phyloP scores from a whole-genome alignment of 2,797 vertebrate genomes.

The Zonotrichia albicollis region DNA sequence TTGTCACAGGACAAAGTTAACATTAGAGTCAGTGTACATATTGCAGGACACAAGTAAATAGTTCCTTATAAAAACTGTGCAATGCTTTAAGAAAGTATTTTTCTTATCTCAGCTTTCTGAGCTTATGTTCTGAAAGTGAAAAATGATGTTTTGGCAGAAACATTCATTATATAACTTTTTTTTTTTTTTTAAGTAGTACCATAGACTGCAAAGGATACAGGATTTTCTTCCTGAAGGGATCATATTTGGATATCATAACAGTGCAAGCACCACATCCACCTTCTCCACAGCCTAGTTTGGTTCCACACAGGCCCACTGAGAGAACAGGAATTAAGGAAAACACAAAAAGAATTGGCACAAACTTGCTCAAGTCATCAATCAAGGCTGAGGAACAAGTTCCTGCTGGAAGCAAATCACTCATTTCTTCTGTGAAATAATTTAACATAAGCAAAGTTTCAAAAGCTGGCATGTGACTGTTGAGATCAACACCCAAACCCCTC shows the following conservation, averaged over 20 bases:
- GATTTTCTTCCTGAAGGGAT: conserved; percentile 77
- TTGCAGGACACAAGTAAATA: background rate
- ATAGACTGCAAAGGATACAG: conserved; percentile 85
- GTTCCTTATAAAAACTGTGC: background rate
- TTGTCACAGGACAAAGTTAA: background rate
- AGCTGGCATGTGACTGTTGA: background rate
- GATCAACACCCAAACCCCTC: background rate
- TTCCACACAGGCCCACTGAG: conserved; percentile 90
- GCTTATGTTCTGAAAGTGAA: background rate
- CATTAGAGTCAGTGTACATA: background rate
- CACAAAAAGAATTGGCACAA: background rate
- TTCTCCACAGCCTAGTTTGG: conserved; percentile 94
- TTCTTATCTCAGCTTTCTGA: background rate
- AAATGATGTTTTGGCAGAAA: background rate
- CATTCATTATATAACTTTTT: background rate
- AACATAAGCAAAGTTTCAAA: background rate
- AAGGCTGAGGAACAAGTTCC: background rate
- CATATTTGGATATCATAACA: conserved; percentile 91
- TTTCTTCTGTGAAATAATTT: background rate
- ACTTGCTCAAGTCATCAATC: background rate
- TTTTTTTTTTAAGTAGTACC: background rate
- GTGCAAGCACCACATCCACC: conserved; percentile 96
- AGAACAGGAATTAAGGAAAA: conserved; percentile 75
- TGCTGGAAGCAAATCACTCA: background rate
- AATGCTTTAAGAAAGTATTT: background rate